Conservation (phyloP, 2,888 invertebrate species). For the Podabrus alpinus region DNA sequence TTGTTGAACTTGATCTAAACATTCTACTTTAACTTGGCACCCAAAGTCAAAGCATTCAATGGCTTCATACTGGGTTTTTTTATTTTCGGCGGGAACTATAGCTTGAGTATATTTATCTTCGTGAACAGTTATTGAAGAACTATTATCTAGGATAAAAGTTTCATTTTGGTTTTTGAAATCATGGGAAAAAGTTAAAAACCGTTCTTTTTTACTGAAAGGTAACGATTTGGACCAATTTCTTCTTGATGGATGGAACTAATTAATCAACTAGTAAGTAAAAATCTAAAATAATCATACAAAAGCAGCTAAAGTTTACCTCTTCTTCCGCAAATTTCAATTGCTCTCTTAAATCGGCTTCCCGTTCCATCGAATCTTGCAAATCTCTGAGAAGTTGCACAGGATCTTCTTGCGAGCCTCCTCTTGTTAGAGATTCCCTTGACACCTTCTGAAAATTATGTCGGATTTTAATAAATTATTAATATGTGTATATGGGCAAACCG, state of each 20-base stretch:
- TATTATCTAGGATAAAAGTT: background rate
- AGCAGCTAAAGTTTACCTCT: conserved; percentile 66
- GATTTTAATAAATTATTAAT: no score
- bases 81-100: conserved; percentile 11
- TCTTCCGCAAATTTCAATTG: conserved; percentile 92
- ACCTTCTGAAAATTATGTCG: conserved; percentile 60
- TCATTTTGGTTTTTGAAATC: background rate
- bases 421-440: conserved; percentile 73
- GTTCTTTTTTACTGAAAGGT: conserved; percentile 31
- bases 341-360: conserved; percentile 91
- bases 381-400: conserved; percentile 82
- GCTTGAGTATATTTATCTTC: background rate
- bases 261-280: background rate
- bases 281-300: background rate
- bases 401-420: conserved; percentile 81
- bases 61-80: conserved; percentile 6
- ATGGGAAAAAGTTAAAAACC: conserved; percentile 30
- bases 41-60: conserved; percentile 7
- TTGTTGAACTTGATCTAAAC: conserved; percentile 5
- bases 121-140: background rate
- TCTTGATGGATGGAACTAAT: conserved; percentile 11
- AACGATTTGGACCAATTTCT: conserved; percentile 28
- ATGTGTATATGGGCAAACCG: no score
- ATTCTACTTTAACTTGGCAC: conserved; percentile 16
- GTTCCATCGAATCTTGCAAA: conserved; percentile 87